Evolutionary conservation across 1,140 invertebrate genomes (phyloP).

Genomic region (Sitodiplosis mosellana): DNA sequence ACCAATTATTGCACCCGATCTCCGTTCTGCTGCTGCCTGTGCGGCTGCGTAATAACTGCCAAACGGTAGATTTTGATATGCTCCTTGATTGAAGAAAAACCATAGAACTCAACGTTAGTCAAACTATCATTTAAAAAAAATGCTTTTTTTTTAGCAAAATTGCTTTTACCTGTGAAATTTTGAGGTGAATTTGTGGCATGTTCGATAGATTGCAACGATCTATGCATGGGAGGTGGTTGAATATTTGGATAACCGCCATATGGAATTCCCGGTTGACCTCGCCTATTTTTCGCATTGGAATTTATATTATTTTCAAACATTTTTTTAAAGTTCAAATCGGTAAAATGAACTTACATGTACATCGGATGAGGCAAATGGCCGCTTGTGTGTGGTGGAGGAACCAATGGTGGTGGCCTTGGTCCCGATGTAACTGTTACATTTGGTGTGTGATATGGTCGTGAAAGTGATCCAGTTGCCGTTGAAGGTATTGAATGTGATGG

Average conservation of each 20-base stretch:
- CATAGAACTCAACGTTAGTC: not conserved
- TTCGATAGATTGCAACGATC: not conserved
- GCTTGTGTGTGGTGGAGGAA: not conserved
- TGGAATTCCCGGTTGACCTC: no score
- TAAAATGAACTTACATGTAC: not conserved
- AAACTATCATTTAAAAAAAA: no score
- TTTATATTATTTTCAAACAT: no score
- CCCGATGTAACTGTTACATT: not conserved
- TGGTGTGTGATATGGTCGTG: not conserved
- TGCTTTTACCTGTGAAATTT: not conserved
- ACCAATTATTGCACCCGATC: not conserved
- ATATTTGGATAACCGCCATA: not conserved
- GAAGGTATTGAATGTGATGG: not conserved
- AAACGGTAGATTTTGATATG: not conserved
- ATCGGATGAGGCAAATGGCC: not conserved
- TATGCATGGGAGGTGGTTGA: not conserved
- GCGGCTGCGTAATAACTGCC: conserved; percentile 1
- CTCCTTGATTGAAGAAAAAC: no score
- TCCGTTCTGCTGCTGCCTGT: no score
- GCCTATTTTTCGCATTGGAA: not conserved
- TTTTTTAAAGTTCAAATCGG: no score
- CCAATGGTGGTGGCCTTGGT: not conserved
- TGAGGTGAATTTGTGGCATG: not conserved
- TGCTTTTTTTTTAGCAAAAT: not conserved
- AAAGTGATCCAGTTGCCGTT: not conserved